A percentile compares a stretch with the other conserved stretches of the same genome.
phyloP scores from a whole-genome alignment of 2,113 vertebrate genomes.

The Lynx canadensis region DNA sequence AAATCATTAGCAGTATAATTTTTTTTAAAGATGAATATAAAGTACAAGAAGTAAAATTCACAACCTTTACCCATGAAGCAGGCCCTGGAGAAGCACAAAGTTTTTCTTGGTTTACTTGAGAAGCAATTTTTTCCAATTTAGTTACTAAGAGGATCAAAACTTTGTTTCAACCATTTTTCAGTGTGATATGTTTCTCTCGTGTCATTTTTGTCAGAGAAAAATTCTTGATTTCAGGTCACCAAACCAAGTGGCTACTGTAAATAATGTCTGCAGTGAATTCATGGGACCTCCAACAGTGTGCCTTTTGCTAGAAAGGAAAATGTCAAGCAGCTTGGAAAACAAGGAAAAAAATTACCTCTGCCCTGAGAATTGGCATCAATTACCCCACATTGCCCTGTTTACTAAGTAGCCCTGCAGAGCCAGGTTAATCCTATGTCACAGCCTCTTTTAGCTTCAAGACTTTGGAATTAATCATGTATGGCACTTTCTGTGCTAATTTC shows the following conservation, averaged over 20 bases:
- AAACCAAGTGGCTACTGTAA: not conserved
- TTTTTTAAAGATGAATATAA: not conserved
- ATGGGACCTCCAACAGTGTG: not conserved
- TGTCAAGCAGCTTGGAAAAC: not conserved
- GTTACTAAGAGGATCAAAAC: not conserved
- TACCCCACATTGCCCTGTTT: not conserved
- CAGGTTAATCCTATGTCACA: not conserved
- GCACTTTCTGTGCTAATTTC: not conserved
- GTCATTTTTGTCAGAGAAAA: constrained; percentile 1
- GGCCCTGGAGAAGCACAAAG: not conserved
- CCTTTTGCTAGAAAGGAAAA: not conserved
- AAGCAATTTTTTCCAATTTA: not conserved
- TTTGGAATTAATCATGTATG: not conserved
- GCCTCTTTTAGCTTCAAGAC: not conserved
- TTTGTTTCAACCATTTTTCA: not conserved
- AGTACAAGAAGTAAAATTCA: not conserved
- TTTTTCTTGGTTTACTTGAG: not conserved
- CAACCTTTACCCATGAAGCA: not conserved
- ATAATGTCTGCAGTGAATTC: not conserved
- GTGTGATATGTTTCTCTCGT: not conserved
- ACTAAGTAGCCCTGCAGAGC: not conserved
- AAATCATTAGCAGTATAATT: not conserved
- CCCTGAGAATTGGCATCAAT: not conserved
- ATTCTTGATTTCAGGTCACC: not conserved
- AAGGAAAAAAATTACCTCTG: not conserved